A percentile compares a stretch with the other conserved stretches of the same genome.
Conservation (phyloP, 1,140 invertebrate genomes). For the Plutomurus gul region DNA sequence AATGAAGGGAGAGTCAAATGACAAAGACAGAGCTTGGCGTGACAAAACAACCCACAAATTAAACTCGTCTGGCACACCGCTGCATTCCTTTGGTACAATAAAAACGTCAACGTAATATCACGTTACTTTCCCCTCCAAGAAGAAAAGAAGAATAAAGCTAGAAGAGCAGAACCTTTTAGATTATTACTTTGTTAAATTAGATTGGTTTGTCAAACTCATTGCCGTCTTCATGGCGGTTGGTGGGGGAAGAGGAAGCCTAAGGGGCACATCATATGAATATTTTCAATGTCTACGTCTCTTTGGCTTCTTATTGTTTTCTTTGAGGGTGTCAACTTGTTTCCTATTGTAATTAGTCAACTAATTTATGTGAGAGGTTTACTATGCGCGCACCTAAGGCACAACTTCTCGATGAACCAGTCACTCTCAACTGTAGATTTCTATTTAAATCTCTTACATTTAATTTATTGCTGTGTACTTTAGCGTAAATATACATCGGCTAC, state of each 20-base stretch:
- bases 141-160: no score
- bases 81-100: conserved; percentile 5
- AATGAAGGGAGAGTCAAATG: conserved; percentile 28
- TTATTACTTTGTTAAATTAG: not conserved
- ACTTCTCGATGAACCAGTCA: not conserved
- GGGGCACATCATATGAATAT: not conserved
- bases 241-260: not conserved
- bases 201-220: not conserved
- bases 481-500: no score
- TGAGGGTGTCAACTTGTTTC: not conserved
- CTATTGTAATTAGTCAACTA: not conserved
- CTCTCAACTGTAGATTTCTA: not conserved
- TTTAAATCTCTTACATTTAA: not conserved
- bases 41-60: conserved; percentile 23
- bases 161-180: not conserved
- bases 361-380: not conserved
- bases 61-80: conserved; percentile 20
- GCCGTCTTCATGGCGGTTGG: not conserved
- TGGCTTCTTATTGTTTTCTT: not conserved
- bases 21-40: conserved; percentile 16
- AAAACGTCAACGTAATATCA: conserved; percentile 8
- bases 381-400: not conserved
- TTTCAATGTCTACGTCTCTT: not conserved
- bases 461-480: no score
- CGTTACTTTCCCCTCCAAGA: not conserved